phyloP scores from a whole-genome alignment of 2,888 invertebrate genomes.

The Papilio gigon region DNA sequence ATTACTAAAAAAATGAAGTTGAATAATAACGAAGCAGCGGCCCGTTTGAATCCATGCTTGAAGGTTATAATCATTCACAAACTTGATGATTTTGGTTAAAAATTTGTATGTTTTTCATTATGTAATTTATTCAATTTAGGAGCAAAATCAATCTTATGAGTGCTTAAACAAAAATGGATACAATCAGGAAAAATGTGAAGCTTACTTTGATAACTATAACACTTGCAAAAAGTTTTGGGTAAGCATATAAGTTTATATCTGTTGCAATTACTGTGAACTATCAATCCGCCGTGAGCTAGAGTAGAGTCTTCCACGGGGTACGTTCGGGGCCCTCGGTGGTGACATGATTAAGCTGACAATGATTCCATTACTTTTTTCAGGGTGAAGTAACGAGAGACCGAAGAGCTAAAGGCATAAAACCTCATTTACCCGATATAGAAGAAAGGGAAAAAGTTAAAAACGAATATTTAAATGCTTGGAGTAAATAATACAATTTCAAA shows the following conservation, averaged over 20 bases:
- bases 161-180: conserved; percentile 87
- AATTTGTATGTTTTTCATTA: conserved; percentile 40
- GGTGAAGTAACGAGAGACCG: conserved; percentile 83
- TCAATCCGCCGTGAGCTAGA: neutral
- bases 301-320: no score
- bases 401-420: conserved; percentile 83
- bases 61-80: conserved; percentile 54
- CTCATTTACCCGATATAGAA: conserved; percentile 86
- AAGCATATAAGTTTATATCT: conserved; percentile 50
- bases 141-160: conserved; percentile 86
- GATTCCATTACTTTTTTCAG: conserved; percentile 70
- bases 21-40: conserved; percentile 62
- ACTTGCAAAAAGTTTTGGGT: conserved; percentile 93
- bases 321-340: no score
- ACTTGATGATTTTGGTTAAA: conserved; percentile 26
- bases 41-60: conserved; percentile 69
- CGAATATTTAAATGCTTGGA: conserved; percentile 74
- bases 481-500: neutral
- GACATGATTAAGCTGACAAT: no score
- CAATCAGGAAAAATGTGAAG: conserved; percentile 84
- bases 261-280: neutral
- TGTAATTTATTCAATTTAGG: conserved; percentile 76
- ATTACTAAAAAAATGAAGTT: conserved; percentile 56
- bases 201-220: conserved; percentile 89
- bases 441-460: conserved; percentile 86